A percentile compares a stretch with the other conserved stretches of the same genome.
Evolutionary conservation across 2,797 vertebrate genomes (phyloP).

Genomic region (Cynodonichthys magdalenae): DNA sequence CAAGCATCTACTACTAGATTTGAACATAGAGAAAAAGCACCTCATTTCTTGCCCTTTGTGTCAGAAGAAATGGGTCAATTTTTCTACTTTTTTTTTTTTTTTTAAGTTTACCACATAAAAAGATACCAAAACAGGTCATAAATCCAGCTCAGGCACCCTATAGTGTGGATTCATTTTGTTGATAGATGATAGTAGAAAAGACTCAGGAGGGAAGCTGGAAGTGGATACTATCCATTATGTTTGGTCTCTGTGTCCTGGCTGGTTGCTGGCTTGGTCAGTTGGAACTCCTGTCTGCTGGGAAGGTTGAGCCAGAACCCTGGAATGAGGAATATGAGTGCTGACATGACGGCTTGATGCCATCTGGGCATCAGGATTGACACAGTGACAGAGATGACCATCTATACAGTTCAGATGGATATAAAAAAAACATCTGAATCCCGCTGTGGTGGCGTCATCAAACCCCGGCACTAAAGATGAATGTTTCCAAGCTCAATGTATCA

Average conservation of each 20-base stretch:
- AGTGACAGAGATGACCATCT: constrained; percentile 65
- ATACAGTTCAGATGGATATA: constrained; percentile 62
- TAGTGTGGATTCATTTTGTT: constrained; percentile 68
- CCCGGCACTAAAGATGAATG: constrained; percentile 66
- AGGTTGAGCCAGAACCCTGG: constrained; percentile 71
- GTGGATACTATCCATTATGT: constrained; percentile 69
- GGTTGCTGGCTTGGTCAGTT: constrained; percentile 69
- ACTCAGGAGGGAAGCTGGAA: constrained; percentile 72
- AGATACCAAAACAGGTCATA: constrained; percentile 48
- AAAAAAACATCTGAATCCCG: constrained; percentile 59
- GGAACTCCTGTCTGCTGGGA: constrained; percentile 50
- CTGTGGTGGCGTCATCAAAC: constrained; percentile 73
- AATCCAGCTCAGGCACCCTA: constrained; percentile 52
- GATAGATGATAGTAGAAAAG: constrained; percentile 65
- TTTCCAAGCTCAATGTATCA: constrained; percentile 50
- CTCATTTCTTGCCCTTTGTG: constrained; percentile 22
- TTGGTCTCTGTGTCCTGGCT: constrained; percentile 57
- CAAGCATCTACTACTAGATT: constrained; percentile 20
- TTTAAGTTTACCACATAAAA: constrained; percentile 56
- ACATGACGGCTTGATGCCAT: constrained; percentile 79
- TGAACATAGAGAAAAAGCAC: constrained; percentile 21
- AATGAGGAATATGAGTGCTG: constrained; percentile 66
- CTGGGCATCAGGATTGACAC: constrained; percentile 72
- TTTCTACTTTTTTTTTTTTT: constrained; percentile 45
- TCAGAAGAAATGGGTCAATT: constrained; percentile 24